Evolutionary conservation across 2,888 invertebrate species (phyloP).

Genomic region (Dyspetes luteomarginatus): DNA sequence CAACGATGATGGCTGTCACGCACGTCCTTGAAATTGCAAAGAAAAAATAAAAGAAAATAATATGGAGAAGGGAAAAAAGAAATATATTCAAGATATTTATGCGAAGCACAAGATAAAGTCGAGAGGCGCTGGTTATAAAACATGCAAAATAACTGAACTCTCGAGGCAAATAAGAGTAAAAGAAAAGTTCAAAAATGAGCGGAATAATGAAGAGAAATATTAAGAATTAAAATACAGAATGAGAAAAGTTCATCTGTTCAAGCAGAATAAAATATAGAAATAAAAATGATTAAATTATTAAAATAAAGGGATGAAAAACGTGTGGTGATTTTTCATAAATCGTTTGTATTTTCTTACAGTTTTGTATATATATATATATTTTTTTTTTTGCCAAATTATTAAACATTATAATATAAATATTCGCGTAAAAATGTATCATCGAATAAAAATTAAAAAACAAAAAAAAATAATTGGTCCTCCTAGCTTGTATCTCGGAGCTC

Average conservation of each 20-base stretch:
- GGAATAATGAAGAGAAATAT: not conserved
- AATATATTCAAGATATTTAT: conserved; percentile 14
- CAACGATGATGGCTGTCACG: conserved; percentile 40
- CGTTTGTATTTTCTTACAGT: too few relatives aligned
- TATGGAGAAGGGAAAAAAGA: conserved; percentile 9
- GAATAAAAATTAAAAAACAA: not conserved
- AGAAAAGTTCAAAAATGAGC: conserved; percentile 3
- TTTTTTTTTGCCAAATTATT: not conserved
- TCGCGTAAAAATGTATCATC: not conserved
- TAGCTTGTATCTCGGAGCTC: conserved; percentile 17
- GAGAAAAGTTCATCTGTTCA: not conserved
- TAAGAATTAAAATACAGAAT: not conserved
- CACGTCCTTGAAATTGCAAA: conserved; percentile 46
- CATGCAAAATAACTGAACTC: conserved; percentile 7
- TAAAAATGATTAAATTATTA: not conserved
- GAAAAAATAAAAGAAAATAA: not conserved
- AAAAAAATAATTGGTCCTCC: not conserved
- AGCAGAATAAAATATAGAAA: not conserved
- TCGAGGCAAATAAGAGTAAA: not conserved
- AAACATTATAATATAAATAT: too few relatives aligned
- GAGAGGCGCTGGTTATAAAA: not conserved
- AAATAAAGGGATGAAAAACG: not conserved
- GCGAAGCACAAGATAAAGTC: conserved; percentile 17
- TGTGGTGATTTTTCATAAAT: too few relatives aligned
- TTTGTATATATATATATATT: too few relatives aligned